Evolutionary conservation across 1,140 invertebrate species (phyloP).

Genomic region (Hycleus cichorii): DNA sequence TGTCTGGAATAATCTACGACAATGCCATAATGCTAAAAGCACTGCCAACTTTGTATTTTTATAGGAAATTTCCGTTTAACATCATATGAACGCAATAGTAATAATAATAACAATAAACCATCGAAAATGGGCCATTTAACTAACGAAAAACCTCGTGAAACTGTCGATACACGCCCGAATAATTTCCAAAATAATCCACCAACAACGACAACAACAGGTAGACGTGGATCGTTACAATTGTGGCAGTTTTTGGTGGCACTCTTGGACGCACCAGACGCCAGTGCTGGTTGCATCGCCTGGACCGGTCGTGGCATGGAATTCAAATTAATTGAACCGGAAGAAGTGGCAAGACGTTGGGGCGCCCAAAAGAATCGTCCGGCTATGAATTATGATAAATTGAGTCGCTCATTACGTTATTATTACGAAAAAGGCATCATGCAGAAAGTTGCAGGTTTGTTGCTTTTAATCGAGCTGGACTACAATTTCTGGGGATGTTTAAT

Average conservation of each 20-base stretch:
- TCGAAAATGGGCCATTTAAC: too few species aligned
- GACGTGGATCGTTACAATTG: constrained; percentile 80
- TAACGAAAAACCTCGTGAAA: constrained; percentile 20
- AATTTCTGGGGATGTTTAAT: too few species aligned
- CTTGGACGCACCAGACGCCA: constrained; percentile 71
- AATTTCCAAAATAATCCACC: constrained; percentile 10
- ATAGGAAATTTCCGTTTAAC: too few species aligned
- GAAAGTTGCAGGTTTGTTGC: constrained; percentile 68
- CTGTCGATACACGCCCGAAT: constrained; percentile 10
- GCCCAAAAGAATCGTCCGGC: constrained; percentile 85
- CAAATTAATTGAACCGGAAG: constrained; percentile 90
- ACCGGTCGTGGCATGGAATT: constrained; percentile 92
- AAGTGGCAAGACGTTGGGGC: constrained; percentile 78
- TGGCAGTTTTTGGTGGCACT: constrained; percentile 92
- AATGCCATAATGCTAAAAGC: too few species aligned
- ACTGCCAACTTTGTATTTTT: too few species aligned
- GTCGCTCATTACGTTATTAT: constrained; percentile 86
- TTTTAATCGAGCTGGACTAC: too few species aligned
- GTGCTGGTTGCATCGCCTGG: constrained; percentile 89
- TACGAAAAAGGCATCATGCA: constrained; percentile 99
- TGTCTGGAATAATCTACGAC: too few species aligned
- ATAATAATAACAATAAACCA: too few species aligned
- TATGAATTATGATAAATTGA: constrained; percentile 97
- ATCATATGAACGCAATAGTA: too few species aligned
- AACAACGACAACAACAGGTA: constrained; percentile 31